Evolutionary conservation across 2,888 invertebrate species (phyloP).

Genomic region (Cremastobaeus sp.): DNA sequence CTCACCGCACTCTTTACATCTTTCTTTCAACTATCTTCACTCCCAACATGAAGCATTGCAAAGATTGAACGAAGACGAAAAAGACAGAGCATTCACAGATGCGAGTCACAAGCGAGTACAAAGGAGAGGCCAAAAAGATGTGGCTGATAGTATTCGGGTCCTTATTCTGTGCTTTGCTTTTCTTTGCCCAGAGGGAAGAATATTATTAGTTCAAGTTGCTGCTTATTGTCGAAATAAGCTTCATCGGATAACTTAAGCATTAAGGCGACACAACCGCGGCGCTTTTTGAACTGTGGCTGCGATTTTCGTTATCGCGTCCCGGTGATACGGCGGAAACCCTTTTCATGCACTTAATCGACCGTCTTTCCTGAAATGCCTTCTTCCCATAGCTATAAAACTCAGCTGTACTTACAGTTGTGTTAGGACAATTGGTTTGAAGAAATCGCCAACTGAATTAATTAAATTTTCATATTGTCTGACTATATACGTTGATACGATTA

Average conservation of each 20-base stretch:
- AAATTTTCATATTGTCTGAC: constrained; percentile 17
- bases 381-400: too few relatives aligned
- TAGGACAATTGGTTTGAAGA: too few relatives aligned
- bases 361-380: too few relatives aligned
- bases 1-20: constrained; percentile 46
- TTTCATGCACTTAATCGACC: constrained; percentile 4
- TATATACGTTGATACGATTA: constrained; percentile 30
- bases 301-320: constrained; percentile 32
- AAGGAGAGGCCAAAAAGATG: constrained; percentile 55
- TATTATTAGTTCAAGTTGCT: constrained; percentile 76
- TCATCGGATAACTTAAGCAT: constrained; percentile 60
- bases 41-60: constrained; percentile 48
- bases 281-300: constrained; percentile 31
- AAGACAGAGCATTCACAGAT: constrained; percentile 33
- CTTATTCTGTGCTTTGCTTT: constrained; percentile 58
- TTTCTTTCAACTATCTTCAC: constrained; percentile 50
- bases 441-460: too few relatives aligned
- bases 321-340: constrained; percentile 14
- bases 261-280: constrained; percentile 50
- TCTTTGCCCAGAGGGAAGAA: constrained; percentile 67
- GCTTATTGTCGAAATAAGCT: constrained; percentile 73
- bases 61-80: constrained; percentile 47
- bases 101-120: constrained; percentile 37
- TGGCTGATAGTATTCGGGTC: constrained; percentile 61
- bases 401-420: too few relatives aligned